Conservation (phyloP, 2,797 vertebrate genomes). For the Rhabdomys pumilio region DNA sequence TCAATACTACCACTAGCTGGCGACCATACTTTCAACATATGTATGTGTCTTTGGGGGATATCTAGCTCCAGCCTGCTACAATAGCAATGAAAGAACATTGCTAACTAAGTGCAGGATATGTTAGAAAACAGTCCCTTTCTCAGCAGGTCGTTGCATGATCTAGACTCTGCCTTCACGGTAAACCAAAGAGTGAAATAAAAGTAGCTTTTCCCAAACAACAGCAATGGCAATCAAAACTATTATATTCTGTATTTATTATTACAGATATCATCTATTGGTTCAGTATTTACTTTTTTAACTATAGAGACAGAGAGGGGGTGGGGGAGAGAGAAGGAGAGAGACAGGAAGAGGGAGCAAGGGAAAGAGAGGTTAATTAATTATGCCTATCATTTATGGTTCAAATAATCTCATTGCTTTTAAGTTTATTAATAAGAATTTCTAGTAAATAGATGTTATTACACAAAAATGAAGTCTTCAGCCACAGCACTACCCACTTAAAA, state of each 20-base stretch:
- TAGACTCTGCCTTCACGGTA: background rate
- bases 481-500: background rate
- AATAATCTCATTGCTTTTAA: conserved; percentile 46
- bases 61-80: background rate
- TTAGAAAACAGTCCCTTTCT: background rate
- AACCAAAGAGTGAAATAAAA: background rate
- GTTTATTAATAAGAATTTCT: conserved; percentile 27
- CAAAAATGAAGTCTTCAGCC: background rate
- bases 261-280: conserved; percentile 28
- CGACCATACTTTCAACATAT: background rate
- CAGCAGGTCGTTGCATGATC: background rate
- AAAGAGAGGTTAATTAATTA: background rate
- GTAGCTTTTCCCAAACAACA: background rate
- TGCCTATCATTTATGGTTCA: background rate
- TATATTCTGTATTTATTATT: background rate
- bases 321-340: background rate
- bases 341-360: background rate
- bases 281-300: background rate
- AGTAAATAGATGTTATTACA: conserved; percentile 32
- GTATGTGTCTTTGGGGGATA: background rate
- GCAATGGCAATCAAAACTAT: background rate
- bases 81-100: background rate
- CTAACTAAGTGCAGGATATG: background rate
- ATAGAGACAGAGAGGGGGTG: background rate
- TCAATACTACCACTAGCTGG: background rate